These are phyloP conservation scores for Cydia strobilella DNA, from an alignment of 1,140 invertebrate species.

Conservation along the genomic window DNA sequence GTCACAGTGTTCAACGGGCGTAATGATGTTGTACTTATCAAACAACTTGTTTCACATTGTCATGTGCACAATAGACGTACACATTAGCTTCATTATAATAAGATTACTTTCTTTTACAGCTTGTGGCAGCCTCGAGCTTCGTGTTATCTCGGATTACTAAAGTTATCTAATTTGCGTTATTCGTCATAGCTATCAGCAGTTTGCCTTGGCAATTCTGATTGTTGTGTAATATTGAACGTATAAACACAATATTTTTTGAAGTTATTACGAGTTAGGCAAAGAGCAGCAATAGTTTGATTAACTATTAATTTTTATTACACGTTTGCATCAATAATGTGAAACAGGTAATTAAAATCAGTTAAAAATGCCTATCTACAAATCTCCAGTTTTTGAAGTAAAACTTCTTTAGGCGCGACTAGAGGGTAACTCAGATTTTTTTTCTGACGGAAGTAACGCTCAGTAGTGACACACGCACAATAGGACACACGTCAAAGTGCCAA, in stretches of 20 bases:
- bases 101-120: slow-evolving; percentile 36
- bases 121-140: neutral
- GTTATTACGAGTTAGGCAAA: no score
- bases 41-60: slow-evolving; percentile 41
- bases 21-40: slow-evolving; percentile 32
- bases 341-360: no score
- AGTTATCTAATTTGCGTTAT: slow-evolving; percentile 23
- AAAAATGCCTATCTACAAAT: no score
- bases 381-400: no score
- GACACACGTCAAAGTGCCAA: no score
- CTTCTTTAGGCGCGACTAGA: no score
- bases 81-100: slow-evolving; percentile 18
- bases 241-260: neutral
- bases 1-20: slow-evolving; percentile 33
- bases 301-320: no score
- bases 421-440: no score
- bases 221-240: neutral
- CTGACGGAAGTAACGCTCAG: no score
- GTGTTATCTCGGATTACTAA: slow-evolving; percentile 34
- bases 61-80: slow-evolving; percentile 35
- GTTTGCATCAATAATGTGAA: no score
- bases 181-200: neutral
- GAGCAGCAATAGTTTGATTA: no score
- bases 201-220: neutral
- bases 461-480: no score